Evolutionary conservation across 2,113 vertebrate genomes (phyloP), one percentile per base, ranked within the genome.

Genomic region (Heloderma charlesbogerti): DNA sequence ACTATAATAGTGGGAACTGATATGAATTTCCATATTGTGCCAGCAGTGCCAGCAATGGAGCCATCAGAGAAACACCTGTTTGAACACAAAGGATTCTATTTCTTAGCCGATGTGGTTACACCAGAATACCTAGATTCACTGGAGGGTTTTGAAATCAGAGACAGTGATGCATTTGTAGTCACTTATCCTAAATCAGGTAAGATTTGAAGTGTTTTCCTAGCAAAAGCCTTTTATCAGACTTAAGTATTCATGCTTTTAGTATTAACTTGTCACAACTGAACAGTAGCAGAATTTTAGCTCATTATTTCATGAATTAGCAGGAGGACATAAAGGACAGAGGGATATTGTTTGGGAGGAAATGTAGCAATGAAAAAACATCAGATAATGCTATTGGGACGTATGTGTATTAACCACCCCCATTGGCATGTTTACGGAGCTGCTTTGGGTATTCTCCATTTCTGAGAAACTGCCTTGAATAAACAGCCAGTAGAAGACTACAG

Each of bases 161-260:
- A 97, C 66, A 95, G 91, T 66, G 97, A 97, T 90, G 79, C 97
- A 13, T 94, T 97, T 88, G 54, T 97, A 13, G 95, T 97, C 60
- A 97, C 96, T 10, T 97, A 95, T 57, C 96, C 96, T 6, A 97
- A 97, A 78, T 97, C 97, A 90, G 97, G 97, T 97, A 88, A 89
- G 95, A 86, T 29, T 86, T 1, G 43, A 66, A 37, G 29, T 22
- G 16, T 45, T n/a, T 45, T 81, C 8, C 25, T 45, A 43, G 60
- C 2, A 5, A 20, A 60, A 43, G 13, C 10, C 1, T 77, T 40
- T 77, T 25, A 43, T 54, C 51, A n/a, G n/a, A n/a, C n/a, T n/a
- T n/a, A n/a, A 54, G 37, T 22, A 18, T 77, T 22, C 5, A 77
- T 77, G 1, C 22, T 31, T 69, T 54, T 9, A 54, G 51, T 54